Base-by-base conservation (phyloP, 1,140 invertebrate genomes). In the Cepaea nemoralis region DNA sequence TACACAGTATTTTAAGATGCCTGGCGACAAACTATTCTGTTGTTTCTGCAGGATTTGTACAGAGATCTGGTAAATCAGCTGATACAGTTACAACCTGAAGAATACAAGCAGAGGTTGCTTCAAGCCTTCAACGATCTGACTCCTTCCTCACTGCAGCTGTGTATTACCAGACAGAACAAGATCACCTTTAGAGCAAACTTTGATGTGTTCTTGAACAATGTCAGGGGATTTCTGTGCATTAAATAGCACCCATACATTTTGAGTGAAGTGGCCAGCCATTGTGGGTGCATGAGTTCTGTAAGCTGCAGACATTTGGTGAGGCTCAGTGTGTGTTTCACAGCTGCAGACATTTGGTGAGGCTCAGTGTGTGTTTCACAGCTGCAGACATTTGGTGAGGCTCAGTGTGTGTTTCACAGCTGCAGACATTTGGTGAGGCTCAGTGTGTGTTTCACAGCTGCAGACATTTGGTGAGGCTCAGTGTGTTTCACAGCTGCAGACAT, bases 191-290 rank as follows among this genome's bases (percentile, higher is more conserved):
- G 94, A 86, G 93, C 94, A 84, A 95, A 94, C 89, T 97, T 96
- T 89, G 95, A 96, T 78, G 94, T 94, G 84, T 97, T 96, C 90
- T 93, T 96, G 69, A 93, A 94, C 0, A 95, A 94, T 90, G 95
- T 96, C 33, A 94, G 95, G 86, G 94, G 94, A n/a, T 95, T 95
- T 87, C 89, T 95, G 39, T 93, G 94, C 88, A 91, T 95, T 22
- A 94, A 94, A 88, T 95, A 85, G 85, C 77, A 39, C 39, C 22
- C 19, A 5, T 14, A 2, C 1, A 27, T n/a, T n/a, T 31, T 33
- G n/a, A n/a, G n/a, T n/a, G n/a, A n/a, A n/a, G n/a, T n/a, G n/a
- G n/a, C n/a, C n/a, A n/a, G n/a, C n/a, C n/a, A n/a, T 19, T 70
- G 69, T 66, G 63, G 24, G 24, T 33, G 24, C 12, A 66, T 33